Evolutionary conservation across 2,113 vertebrate genomes (phyloP).

Genomic region (Bubo scandiacus): DNA sequence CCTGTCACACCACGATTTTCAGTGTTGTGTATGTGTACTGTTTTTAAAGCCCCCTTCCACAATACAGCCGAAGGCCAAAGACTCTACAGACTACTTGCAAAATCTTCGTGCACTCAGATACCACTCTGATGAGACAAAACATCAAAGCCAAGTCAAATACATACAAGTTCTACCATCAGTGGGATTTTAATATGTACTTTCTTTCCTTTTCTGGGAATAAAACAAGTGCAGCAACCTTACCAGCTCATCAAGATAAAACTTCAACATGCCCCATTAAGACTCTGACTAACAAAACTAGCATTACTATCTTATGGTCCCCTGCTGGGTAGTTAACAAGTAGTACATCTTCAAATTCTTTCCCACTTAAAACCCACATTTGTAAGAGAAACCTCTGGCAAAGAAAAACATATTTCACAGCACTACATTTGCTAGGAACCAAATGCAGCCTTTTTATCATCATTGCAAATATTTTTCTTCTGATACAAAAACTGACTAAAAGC

Average conservation of each 20-base stretch:
- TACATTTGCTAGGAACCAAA: not conserved
- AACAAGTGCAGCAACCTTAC: not conserved
- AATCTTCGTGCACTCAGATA: not conserved
- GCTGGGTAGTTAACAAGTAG: not conserved
- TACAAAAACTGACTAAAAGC: not conserved
- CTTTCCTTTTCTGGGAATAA: not conserved
- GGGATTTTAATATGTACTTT: not conserved
- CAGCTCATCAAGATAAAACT: not conserved
- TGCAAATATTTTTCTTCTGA: not conserved
- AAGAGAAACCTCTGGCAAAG: not conserved
- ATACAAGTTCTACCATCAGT: not conserved
- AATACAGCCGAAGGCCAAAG: not conserved
- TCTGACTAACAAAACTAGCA: not conserved
- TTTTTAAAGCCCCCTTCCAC: not conserved
- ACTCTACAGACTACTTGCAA: not conserved
- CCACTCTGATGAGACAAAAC: not conserved
- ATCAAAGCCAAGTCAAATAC: not conserved
- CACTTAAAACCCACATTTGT: not conserved
- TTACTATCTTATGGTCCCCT: not conserved
- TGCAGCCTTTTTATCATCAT: not conserved
- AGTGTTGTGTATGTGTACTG: rapidly evolving
- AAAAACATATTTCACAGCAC: not conserved
- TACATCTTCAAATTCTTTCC: not conserved
- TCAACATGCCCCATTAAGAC: not conserved
- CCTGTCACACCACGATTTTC: rapidly evolving